Evolutionary conservation across 37 sponge, comb jelly and placozoan species (phyloP).

Genomic region (Trichoplax adhaerens): DNA sequence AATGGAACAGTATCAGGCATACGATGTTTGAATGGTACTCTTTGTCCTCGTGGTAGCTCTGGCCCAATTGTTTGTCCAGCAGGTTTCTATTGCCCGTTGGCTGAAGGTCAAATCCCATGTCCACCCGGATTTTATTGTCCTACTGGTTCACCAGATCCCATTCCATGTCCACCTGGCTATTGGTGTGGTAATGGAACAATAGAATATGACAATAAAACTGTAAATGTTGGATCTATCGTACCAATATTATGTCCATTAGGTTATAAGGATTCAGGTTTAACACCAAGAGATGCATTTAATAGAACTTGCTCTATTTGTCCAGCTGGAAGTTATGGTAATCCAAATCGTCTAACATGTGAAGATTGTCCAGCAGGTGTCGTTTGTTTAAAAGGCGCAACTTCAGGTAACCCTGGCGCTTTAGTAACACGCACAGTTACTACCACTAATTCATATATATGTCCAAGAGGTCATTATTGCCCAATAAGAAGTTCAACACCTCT

Average conservation of each 20-base stretch:
- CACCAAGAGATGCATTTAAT: too few relatives aligned
- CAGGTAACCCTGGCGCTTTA: neutral
- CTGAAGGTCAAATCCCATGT: neutral
- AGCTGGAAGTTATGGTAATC: neutral
- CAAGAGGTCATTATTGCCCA: constrained; percentile 3
- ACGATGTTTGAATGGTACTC: constrained; percentile 18
- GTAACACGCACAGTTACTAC: neutral
- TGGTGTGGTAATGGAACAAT: constrained; percentile 3
- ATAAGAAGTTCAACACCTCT: neutral
- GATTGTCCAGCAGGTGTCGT: constrained; percentile 13
- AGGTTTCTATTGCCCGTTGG: constrained; percentile 1
- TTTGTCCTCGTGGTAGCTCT: constrained; percentile 9
- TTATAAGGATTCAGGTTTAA: too few relatives aligned
- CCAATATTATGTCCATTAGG: too few relatives aligned
- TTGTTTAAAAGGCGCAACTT: constrained; percentile 3
- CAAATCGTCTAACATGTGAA: neutral
- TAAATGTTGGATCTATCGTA: too few relatives aligned
- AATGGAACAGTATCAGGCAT: constrained; percentile 1
- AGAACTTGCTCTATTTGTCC: too few relatives aligned
- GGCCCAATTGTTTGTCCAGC: constrained; percentile 17
- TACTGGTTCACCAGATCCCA: neutral
- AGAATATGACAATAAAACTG: neutral
- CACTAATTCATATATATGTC: constrained; percentile 8
- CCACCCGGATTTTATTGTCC: constrained; percentile 12
- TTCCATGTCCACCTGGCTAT: constrained; percentile 11